Conservation (phyloP, 2,888 invertebrate species). For the Ceramica pisi region DNA sequence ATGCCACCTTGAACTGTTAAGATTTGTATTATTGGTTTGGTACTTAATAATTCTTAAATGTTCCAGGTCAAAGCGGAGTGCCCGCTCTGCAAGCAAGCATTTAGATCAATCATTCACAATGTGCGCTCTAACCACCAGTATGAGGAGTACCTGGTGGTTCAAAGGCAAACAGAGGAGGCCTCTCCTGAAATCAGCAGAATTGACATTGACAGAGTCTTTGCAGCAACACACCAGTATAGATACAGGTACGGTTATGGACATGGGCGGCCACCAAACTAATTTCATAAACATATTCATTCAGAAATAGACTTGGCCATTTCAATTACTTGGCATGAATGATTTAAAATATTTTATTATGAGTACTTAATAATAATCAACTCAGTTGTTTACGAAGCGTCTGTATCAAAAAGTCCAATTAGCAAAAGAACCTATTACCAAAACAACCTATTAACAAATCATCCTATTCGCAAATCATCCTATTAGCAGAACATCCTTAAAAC, state of each 20-base stretch:
- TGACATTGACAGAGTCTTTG: slow-evolving; percentile 78
- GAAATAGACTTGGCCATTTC: too few relatives aligned
- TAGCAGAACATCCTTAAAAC: too few relatives aligned
- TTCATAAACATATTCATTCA: too few relatives aligned
- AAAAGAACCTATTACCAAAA: too few relatives aligned
- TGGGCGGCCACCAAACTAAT: too few relatives aligned
- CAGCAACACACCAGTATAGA: slow-evolving; percentile 84
- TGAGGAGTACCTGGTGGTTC: slow-evolving; percentile 94
- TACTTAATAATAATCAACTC: too few relatives aligned
- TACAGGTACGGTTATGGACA: slow-evolving; percentile 79
- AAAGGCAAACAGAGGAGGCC: slow-evolving; percentile 75
- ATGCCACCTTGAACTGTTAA: neutral
- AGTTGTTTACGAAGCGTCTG: too few relatives aligned
- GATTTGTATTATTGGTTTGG: neutral
- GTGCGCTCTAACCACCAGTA: slow-evolving; percentile 96
- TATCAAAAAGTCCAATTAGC: too few relatives aligned
- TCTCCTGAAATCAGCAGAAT: slow-evolving; percentile 70
- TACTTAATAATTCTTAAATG: slow-evolving; percentile 5
- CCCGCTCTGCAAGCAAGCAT: slow-evolving; percentile 98
- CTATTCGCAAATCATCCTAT: too few relatives aligned
- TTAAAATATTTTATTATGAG: too few relatives aligned
- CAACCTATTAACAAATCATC: too few relatives aligned
- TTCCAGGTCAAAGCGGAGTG: slow-evolving; percentile 97
- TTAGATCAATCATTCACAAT: slow-evolving; percentile 98
- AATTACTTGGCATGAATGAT: too few relatives aligned